Evolutionary conservation across 2,113 vertebrate species (phyloP), one percentile per base, ranked within the genome.

Genomic region (Galeopterus variegatus): DNA sequence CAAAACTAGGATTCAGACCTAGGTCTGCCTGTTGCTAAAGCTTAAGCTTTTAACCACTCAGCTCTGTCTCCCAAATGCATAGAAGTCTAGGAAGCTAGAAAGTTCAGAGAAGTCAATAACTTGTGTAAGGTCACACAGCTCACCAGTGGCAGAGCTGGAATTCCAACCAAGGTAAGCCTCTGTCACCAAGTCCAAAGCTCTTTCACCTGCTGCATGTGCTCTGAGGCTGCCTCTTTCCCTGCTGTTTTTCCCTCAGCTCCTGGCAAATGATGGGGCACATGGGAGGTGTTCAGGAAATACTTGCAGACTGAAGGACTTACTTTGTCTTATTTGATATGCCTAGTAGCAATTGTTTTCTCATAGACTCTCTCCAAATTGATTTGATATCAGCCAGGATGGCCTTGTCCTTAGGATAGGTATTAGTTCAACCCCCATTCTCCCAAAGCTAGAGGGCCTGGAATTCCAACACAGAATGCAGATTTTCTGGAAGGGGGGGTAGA

Each of bases 1-100:
- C 64, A 75, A 56, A 80, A 92, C 33, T 65, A 76, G 54, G 28
- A 48, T 83, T 93, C 41, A 95, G 82, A 67, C 62, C n/a, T 76
- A 36, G 21, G 17, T 87, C 45, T 93, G 17, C 65, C 54, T 81
- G 12, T 64, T 88, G 81, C 28, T 77, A 89, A 85, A 62, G n/a
- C 41, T 81, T 88, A 80, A 50, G 52, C 17, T 75, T 95, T 88
- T 54, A 81, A 86, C n/a, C 15, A 88, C 58, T 77, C 45, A 50
- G 23, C 24, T 80, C 10, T 81, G 56, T 50, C 56, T 52, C 12
- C 36, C 75, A 86, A 93, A 92, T 77, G 41, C 56, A 69, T 62
- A 93, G 26, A 54, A 81, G 58, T 24, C 26, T 81, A 36, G 28
- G 64, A 87, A 33, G 41, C 41, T 41, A 41, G 36, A 48, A 79